Conservation (phyloP, 2,113 vertebrate genomes). For the Riparia riparia region DNA sequence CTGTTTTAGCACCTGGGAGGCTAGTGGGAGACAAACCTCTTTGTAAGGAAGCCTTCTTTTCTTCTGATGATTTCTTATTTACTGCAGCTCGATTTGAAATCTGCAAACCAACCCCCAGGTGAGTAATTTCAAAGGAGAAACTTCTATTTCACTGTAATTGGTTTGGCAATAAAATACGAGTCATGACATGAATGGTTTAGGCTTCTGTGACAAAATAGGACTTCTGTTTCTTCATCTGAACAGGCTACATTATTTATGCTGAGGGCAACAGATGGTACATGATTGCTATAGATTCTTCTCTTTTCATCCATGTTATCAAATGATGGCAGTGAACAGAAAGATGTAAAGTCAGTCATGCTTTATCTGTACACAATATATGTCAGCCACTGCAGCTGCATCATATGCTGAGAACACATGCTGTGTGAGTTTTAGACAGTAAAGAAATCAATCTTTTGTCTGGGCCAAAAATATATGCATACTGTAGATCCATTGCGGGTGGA, state of each 20-base stretch:
- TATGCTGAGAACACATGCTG: background rate
- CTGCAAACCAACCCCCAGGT: background rate
- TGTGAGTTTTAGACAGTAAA: background rate
- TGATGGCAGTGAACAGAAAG: background rate
- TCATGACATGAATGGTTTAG: background rate
- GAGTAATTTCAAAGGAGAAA: background rate
- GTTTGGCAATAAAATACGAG: background rate
- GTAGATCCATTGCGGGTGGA: background rate
- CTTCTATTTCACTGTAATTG: background rate
- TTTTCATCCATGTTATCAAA: background rate
- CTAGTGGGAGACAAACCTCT: background rate
- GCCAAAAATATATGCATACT: background rate
- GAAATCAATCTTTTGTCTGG: background rate
- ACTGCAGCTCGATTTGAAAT: background rate
- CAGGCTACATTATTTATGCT: background rate
- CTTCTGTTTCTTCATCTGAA: background rate
- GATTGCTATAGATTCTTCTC: background rate
- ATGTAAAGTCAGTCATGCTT: background rate
- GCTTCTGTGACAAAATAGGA: background rate
- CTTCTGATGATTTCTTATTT: background rate
- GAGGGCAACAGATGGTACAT: background rate
- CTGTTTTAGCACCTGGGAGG: background rate
- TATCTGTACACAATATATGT: background rate
- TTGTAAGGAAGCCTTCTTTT: background rate
- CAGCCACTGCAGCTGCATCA: background rate